A percentile compares a stretch with the other conserved stretches of the same genome.
phyloP scores from a whole-genome alignment of 2,797 vertebrate genomes.

The Coregonus suidteri region DNA sequence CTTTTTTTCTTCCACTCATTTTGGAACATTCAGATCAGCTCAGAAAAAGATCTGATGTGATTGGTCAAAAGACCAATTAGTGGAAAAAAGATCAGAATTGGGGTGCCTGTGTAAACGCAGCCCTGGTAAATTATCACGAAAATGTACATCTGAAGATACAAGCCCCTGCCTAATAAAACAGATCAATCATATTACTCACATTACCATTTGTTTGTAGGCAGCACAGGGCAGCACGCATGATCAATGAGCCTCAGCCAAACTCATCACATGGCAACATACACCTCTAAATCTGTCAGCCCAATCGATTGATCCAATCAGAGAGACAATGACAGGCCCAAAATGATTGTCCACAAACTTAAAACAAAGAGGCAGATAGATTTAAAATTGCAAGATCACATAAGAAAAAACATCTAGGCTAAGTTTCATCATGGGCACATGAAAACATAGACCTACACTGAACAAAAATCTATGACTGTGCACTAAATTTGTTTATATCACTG shows the following conservation, averaged over 20 bases:
- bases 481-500: too few species aligned
- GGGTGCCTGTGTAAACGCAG: too few species aligned
- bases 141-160: conserved; percentile 15
- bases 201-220: background rate
- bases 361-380: background rate
- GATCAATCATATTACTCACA: conserved; percentile 19
- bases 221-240: background rate
- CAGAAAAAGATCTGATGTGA: too few species aligned
- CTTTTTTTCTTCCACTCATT: too few species aligned
- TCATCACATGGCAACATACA: background rate
- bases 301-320: conserved; percentile 8
- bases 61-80: too few species aligned
- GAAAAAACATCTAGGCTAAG: background rate
- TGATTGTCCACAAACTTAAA: background rate
- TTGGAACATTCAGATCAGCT: too few species aligned
- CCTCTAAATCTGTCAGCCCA: background rate
- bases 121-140: conserved; percentile 2
- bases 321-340: background rate
- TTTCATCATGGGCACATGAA: background rate
- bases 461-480: too few species aligned
- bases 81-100: too few species aligned
- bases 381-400: background rate
- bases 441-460: background rate
- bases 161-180: background rate
- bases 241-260: background rate